Evolutionary conservation across 1,140 invertebrate genomes (phyloP).

Genomic region (Harlomillsia oculata): DNA sequence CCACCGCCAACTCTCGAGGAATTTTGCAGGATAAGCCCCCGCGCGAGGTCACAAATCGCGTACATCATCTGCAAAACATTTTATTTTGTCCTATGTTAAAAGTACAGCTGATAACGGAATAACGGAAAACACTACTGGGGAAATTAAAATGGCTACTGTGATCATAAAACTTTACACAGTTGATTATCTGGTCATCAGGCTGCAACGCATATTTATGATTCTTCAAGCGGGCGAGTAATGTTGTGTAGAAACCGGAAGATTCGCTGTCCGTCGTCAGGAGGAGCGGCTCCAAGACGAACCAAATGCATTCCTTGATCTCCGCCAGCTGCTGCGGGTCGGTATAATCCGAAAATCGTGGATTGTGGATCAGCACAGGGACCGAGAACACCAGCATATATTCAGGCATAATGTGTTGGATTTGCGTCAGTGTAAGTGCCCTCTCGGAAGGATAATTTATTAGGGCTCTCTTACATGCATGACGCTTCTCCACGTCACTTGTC

Average conservation of each 20-base stretch:
- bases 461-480: conserved; percentile 82
- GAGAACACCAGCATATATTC: conserved; percentile 95
- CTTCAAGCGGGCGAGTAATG: conserved; percentile 82
- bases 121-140: no score
- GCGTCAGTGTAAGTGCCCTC: no score
- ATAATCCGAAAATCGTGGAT: conserved; percentile 67
- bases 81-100: no score
- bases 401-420: conserved; percentile 79
- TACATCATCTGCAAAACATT: conserved; percentile 74
- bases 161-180: conserved; percentile 57
- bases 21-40: conserved; percentile 75
- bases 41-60: conserved; percentile 87
- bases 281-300: conserved; percentile 86
- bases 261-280: conserved; percentile 87
- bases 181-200: conserved; percentile 65
- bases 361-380: conserved; percentile 83
- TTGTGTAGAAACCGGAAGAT: conserved; percentile 92
- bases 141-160: no score
- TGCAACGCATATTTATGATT: conserved; percentile 80
- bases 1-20: conserved; percentile 77
- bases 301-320: conserved; percentile 70
- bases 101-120: no score
- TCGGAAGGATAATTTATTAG: conserved; percentile 53
- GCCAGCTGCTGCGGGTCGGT: conserved; percentile 60
- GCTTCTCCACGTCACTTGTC: conserved; percentile 72